Base-by-base conservation (phyloP, 2,113 vertebrate genomes). In the Spermophilus dauricus region DNA sequence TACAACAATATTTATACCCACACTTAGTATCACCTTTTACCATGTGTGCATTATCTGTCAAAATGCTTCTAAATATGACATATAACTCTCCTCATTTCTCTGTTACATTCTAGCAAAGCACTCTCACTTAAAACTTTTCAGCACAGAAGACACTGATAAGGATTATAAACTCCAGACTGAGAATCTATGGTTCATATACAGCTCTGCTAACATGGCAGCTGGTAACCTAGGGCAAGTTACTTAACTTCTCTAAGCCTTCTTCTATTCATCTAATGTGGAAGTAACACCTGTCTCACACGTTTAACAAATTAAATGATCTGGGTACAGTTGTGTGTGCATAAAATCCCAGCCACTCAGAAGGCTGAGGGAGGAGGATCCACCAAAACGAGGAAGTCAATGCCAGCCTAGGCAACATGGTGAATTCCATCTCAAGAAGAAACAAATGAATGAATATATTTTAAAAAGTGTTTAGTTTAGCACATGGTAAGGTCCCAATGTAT, bases 391-490 rank as follows among this genome's bases (percentile, higher is more conserved):
- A 61, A 5, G 26, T 48, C 17, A 12, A 30, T 30, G 45, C 39
- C 28, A 77, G 37, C 39, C 30, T 63, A 30, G 28, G 11, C 70
- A 75, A 42, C 34, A 17, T 12, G 11, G 18, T 30, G 67, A 63
- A 51, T 22, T 39, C 48, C 2, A 63, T 7, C 30, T 34, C 30
- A 65, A 17, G 18, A 20, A 76, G 58, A 9, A 76, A 34, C 34
- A 18, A 63, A 34, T 26, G 8, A 67, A 24, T 13, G 5, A 37
- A 81, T 56, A 28, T 9, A 22, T 34, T 86, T 89, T 1, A 67
- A 45, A 77, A 95, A 78, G 34, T 95, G 14, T 91, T 95, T 22
- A 90, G 67, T 70, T 84, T 4, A 94, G 56, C 26, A 95, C 34
- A 53, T 42, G 2, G 24, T 84, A 87, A 56, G 3, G 28, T 76